Conservation (phyloP, 1,140 invertebrate genomes). For the Drosophila quadrilineata region DNA sequence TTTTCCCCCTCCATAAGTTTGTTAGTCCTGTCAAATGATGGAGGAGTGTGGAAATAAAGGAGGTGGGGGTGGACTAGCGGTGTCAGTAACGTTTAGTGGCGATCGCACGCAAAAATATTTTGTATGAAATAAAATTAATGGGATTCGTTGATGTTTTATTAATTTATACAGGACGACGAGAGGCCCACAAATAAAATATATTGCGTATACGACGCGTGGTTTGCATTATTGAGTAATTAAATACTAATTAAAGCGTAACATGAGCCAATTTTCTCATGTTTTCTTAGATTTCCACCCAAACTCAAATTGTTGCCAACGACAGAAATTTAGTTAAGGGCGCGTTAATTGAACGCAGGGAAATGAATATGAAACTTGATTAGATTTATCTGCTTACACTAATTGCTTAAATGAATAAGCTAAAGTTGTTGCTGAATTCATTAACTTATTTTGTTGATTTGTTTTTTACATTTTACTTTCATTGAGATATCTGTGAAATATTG, state of each 20-base stretch:
- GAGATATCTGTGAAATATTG: background rate
- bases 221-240: constrained; percentile 78
- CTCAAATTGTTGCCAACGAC: background rate
- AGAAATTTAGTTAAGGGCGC: background rate
- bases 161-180: constrained; percentile 68
- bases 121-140: constrained; percentile 77
- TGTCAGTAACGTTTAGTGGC: constrained; percentile 61
- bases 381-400: constrained; percentile 27
- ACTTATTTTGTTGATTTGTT: background rate
- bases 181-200: constrained; percentile 66
- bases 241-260: constrained; percentile 77
- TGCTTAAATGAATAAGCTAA: constrained; percentile 28
- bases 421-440: constrained; percentile 27
- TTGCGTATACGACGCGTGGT: constrained; percentile 67
- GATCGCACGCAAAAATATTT: constrained; percentile 75
- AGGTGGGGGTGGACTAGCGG: background rate
- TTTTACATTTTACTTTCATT: background rate
- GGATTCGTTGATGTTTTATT: constrained; percentile 74
- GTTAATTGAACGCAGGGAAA: constrained; percentile 11
- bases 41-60: background rate
- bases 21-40: constrained; percentile 7
- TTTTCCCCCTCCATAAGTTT: constrained; percentile 29
- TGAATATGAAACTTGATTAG: constrained; percentile 12
- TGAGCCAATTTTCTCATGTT: constrained; percentile 47
- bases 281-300: constrained; percentile 3